Percentiles rank a stretch among this genome's conserved stretches.
These are phyloP conservation scores for Polydesmus complanatus DNA, from an alignment of 2,888 invertebrate genomes.

Conservation along the genomic window DNA sequence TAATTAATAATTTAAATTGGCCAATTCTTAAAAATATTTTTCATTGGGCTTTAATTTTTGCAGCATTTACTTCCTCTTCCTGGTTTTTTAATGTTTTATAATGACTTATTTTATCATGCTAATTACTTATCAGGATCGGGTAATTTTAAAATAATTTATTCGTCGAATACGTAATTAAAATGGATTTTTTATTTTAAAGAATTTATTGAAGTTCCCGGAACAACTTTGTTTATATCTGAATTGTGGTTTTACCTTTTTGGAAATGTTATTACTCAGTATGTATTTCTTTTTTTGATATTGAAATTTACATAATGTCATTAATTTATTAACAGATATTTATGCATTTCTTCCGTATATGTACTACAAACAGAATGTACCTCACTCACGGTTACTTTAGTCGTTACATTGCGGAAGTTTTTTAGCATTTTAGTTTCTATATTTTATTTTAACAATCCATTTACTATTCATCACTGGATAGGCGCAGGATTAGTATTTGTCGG, in stretches of 20 bases:
- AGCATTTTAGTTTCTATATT: constrained; percentile 88
- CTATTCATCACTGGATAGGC: constrained; percentile 77
- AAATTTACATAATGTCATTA: background rate
- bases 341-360: constrained; percentile 87
- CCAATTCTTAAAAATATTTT: background rate
- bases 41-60: constrained; percentile 4
- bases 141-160: background rate
- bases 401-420: constrained; percentile 88
- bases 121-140: constrained; percentile 47
- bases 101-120: constrained; percentile 63
- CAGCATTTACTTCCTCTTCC: constrained; percentile 81
- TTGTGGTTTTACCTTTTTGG: constrained; percentile 62
- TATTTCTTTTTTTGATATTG: too few species aligned
- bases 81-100: constrained; percentile 62
- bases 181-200: constrained; percentile 27
- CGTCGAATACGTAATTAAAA: background rate
- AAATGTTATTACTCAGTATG: constrained; percentile 78
- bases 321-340: constrained; percentile 47
- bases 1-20: background rate
- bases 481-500: constrained; percentile 81
- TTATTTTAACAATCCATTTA: constrained; percentile 90
- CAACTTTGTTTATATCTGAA: constrained; percentile 46
- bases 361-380: constrained; percentile 89
- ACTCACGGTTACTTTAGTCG: constrained; percentile 84
- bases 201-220: constrained; percentile 41